phyloP scores from a whole-genome alignment of 2,888 invertebrate genomes.

The Dolichopus griseipennis region DNA sequence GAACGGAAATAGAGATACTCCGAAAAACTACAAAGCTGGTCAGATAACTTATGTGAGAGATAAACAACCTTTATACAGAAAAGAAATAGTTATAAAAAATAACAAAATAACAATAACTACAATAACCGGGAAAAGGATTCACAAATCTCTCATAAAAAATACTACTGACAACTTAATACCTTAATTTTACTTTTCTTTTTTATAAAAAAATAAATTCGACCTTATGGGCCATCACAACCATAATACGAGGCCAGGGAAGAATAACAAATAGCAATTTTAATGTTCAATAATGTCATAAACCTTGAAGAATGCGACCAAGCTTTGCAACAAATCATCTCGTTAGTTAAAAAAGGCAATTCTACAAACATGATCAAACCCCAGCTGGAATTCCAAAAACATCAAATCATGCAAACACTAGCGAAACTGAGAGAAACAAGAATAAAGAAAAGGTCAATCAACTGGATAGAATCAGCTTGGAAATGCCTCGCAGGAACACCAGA shows the following conservation, averaged over 20 bases:
- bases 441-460: constrained; percentile 15
- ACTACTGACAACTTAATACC: not conserved
- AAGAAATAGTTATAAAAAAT: constrained; percentile 19
- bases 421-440: constrained; percentile 7
- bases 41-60: constrained; percentile 19
- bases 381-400: not conserved
- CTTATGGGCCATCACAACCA: not conserved
- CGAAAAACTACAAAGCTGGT: too few relatives aligned
- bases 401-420: not conserved
- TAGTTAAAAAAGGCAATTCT: too few relatives aligned
- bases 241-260: too few relatives aligned
- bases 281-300: too few relatives aligned
- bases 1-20: too few relatives aligned
- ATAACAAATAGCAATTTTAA: too few relatives aligned
- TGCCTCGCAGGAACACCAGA: constrained; percentile 11
- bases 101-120: too few relatives aligned
- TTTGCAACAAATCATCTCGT: too few relatives aligned
- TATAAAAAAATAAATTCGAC: too few relatives aligned
- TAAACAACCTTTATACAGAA: constrained; percentile 18
- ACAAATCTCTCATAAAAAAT: too few relatives aligned
- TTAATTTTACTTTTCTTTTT: not conserved
- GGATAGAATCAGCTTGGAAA: constrained; percentile 14
- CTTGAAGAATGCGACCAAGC: too few relatives aligned
- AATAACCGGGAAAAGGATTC: constrained; percentile 14
- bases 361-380: too few relatives aligned